phyloP scores from a whole-genome alignment of 2,888 invertebrate species.

The Erebia ligea region DNA sequence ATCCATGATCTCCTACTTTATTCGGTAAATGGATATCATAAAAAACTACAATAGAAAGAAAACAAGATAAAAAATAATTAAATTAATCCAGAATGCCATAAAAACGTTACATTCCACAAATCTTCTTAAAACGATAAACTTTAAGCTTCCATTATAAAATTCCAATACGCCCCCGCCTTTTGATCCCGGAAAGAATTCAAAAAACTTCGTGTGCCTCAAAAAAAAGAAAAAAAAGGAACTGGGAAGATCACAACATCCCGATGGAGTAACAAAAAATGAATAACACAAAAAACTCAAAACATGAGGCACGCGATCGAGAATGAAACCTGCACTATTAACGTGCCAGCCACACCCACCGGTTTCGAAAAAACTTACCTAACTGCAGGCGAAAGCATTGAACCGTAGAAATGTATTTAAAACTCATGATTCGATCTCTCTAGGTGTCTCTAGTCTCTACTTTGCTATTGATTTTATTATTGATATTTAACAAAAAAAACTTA shows the following conservation, averaged over 20 bases:
- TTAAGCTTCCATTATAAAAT: constrained; percentile 40
- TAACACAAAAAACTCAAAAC: constrained; percentile 58
- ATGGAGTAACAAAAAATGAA: constrained; percentile 20
- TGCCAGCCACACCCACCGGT: constrained; percentile 67
- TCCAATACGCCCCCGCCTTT: constrained; percentile 46
- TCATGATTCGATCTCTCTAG: neutral
- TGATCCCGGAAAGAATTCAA: constrained; percentile 41
- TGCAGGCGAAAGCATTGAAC: constrained; percentile 39
- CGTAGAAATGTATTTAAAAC: constrained; percentile 17
- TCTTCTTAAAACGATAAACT: neutral
- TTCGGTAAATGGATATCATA: neutral
- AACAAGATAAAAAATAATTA: constrained; percentile 21
- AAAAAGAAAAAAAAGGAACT: constrained; percentile 6
- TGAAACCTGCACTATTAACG: constrained; percentile 71
- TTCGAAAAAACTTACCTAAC: constrained; percentile 52
- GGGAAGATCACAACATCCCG: constrained; percentile 19
- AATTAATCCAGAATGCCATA: constrained; percentile 26
- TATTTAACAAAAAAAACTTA: too few species aligned
- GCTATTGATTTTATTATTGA: too few species aligned
- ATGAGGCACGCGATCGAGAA: constrained; percentile 71
- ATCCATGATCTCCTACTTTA: neutral
- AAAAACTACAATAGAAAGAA: constrained; percentile 17
- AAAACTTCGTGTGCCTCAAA: constrained; percentile 22
- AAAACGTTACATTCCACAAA: constrained; percentile 25
- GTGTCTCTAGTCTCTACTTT: neutral